phyloP scores from a whole-genome alignment of 1,140 invertebrate genomes.

The Zaprionus camerounensis region DNA sequence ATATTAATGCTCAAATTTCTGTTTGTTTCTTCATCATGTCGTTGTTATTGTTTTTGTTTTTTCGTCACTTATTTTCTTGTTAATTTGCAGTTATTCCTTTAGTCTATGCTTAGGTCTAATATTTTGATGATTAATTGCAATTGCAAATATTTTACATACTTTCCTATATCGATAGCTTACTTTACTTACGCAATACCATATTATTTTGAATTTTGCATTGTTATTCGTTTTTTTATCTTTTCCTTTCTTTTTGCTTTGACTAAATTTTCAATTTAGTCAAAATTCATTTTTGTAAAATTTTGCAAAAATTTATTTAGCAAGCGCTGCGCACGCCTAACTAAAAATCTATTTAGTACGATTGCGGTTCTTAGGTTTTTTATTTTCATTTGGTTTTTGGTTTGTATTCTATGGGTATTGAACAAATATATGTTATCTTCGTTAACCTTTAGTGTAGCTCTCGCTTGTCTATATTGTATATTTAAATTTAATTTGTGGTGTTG shows the following conservation, averaged over 20 bases:
- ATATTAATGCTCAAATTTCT: slow-evolving; percentile 66
- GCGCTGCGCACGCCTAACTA: slow-evolving; percentile 61
- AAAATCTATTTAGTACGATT: slow-evolving; percentile 49
- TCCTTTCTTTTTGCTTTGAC: slow-evolving; percentile 54
- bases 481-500: slow-evolving; percentile 82
- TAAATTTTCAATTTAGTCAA: slow-evolving; percentile 78
- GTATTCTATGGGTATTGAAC: slow-evolving; percentile 50
- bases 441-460: slow-evolving; percentile 47
- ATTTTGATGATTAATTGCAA: slow-evolving; percentile 53
- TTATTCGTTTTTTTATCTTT: slow-evolving; percentile 10
- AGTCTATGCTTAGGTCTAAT: slow-evolving; percentile 59
- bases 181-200: slow-evolving; percentile 29
- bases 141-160: slow-evolving; percentile 78
- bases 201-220: slow-evolving; percentile 43
- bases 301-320: slow-evolving; percentile 58
- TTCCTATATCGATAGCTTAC: slow-evolving; percentile 39
- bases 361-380: slow-evolving; percentile 39
- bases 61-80: slow-evolving; percentile 35
- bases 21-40: slow-evolving; percentile 28
- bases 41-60: slow-evolving; percentile 16
- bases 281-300: slow-evolving; percentile 68
- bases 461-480: slow-evolving; percentile 55
- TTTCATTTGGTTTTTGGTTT: slow-evolving; percentile 24
- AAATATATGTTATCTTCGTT: slow-evolving; percentile 62
- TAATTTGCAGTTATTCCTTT: slow-evolving; percentile 65